These are phyloP conservation scores for Tiphia femorata DNA, from an alignment of 2,888 invertebrate species.

Conservation along the genomic window DNA sequence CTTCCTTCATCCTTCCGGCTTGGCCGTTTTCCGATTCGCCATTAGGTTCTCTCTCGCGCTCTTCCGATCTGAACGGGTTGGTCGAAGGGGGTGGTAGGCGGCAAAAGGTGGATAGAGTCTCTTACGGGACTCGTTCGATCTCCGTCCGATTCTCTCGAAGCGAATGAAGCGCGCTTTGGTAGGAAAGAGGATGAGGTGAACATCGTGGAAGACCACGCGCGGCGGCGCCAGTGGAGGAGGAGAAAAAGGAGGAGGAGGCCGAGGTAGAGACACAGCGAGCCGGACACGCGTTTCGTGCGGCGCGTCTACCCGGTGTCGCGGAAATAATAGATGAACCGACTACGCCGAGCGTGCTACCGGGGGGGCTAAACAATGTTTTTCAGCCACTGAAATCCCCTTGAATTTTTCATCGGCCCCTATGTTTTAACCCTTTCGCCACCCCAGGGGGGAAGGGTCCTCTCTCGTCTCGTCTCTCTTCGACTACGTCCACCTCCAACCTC, in stretches of 20 bases:
- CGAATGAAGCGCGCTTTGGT: no score
- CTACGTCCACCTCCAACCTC: neutral
- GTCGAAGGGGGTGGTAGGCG: no score
- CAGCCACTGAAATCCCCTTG: slow-evolving; percentile 59
- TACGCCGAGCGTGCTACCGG: slow-evolving; percentile 39
- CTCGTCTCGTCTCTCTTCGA: slow-evolving; percentile 1
- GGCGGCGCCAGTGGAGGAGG: no score
- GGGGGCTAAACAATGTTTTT: slow-evolving; percentile 61
- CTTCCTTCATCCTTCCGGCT: no score
- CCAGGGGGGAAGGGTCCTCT: slow-evolving; percentile 25
- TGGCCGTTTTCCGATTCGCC: no score
- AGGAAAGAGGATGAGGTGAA: no score
- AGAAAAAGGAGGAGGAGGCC: neutral
- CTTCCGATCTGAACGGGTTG: no score
- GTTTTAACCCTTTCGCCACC: slow-evolving; percentile 58
- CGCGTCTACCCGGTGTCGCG: slow-evolving; percentile 52
- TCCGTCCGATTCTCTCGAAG: no score
- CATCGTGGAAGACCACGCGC: no score
- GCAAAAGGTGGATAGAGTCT: no score
- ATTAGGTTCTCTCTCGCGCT: no score
- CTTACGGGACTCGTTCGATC: no score
- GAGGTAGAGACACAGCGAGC: neutral
- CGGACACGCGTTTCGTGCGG: slow-evolving; percentile 41
- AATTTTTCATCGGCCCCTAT: slow-evolving; percentile 59
- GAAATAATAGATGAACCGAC: slow-evolving; percentile 61